These are phyloP conservation scores for Archaeoteleia sp. DNA, from an alignment of 2,888 invertebrate species.

Conservation along the genomic window DNA sequence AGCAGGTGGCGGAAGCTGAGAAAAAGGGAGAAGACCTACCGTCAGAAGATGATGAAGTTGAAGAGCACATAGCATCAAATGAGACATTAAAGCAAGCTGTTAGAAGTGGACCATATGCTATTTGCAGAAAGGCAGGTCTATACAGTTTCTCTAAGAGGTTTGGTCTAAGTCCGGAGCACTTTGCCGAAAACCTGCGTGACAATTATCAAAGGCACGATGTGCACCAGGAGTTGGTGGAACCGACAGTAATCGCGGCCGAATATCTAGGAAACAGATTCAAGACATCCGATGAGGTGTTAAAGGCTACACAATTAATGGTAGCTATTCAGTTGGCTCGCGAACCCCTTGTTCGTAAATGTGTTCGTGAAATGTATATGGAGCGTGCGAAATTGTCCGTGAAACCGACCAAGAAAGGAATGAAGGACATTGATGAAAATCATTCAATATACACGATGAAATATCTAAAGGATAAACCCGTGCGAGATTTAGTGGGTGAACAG, in stretches of 20 bases:
- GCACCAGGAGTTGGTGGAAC: slow-evolving; percentile 92
- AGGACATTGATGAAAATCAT: slow-evolving; percentile 97
- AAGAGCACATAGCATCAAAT: slow-evolving; percentile 75
- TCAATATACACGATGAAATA: slow-evolving; percentile 92
- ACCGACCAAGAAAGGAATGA: slow-evolving; percentile 93
- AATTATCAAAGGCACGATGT: slow-evolving; percentile 97
- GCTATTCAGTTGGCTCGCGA: slow-evolving; percentile 95
- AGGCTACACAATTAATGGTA: slow-evolving; percentile 95
- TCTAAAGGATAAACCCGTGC: slow-evolving; percentile 92
- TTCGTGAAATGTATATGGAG: slow-evolving; percentile 91
- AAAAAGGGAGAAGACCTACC: slow-evolving; percentile 79
- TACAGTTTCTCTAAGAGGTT: slow-evolving; percentile 91
- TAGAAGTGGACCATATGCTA: slow-evolving; percentile 90
- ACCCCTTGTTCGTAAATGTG: slow-evolving; percentile 89
- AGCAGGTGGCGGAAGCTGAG: slow-evolving; percentile 79
- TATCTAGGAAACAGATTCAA: slow-evolving; percentile 74
- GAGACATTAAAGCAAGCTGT: slow-evolving; percentile 91
- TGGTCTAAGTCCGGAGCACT: slow-evolving; percentile 94
- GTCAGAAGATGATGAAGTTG: slow-evolving; percentile 73
- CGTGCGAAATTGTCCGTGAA: slow-evolving; percentile 87
- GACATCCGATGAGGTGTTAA: slow-evolving; percentile 87
- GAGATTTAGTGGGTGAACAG: slow-evolving; percentile 91
- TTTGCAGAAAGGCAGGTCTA: slow-evolving; percentile 90
- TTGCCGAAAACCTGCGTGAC: slow-evolving; percentile 96
- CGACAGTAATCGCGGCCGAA: slow-evolving; percentile 87